These are phyloP conservation scores for Scleropages formosus DNA, from an alignment of 2,797 vertebrate species.

Conservation along the genomic window DNA sequence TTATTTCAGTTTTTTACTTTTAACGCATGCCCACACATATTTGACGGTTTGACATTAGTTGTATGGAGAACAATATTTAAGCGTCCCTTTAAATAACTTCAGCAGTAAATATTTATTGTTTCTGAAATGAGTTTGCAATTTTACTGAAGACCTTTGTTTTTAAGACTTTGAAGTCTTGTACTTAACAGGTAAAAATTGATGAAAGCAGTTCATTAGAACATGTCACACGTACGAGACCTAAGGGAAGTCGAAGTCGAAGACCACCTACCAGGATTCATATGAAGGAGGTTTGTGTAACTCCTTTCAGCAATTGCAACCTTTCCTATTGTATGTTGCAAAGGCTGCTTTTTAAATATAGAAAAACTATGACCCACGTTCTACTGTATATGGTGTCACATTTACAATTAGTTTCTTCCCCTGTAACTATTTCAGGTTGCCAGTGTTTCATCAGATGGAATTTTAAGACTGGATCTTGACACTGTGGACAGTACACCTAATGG, in stretches of 20 bases:
- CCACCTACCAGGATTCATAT: conserved; percentile 91
- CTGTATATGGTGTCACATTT: neutral
- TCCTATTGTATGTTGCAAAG: neutral
- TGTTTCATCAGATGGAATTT: conserved; percentile 77
- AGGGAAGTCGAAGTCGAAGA: conserved; percentile 74
- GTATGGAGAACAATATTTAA: no score
- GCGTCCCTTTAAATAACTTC: no score
- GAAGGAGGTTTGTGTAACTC: conserved; percentile 76
- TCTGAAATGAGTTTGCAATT: neutral
- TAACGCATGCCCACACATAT: neutral
- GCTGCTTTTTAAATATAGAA: neutral
- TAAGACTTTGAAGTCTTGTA: no score
- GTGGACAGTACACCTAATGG: conserved; percentile 66
- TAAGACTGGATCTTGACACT: conserved; percentile 80
- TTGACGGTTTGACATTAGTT: neutral
- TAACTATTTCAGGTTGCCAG: conserved; percentile 72
- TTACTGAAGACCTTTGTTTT: no score
- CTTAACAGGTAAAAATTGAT: conserved; percentile 80
- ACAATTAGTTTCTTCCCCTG: neutral
- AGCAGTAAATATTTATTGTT: conserved; percentile 1
- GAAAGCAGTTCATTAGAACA: conserved; percentile 84
- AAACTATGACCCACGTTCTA: neutral
- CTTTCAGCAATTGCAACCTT: neutral
- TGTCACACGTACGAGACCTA: conserved; percentile 82
- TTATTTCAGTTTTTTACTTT: conserved; percentile 12